Evolutionary conservation across 2,888 invertebrate species (phyloP), one percentile per base, ranked within the genome.

Genomic region (Glyphotaelius pellucidus): DNA sequence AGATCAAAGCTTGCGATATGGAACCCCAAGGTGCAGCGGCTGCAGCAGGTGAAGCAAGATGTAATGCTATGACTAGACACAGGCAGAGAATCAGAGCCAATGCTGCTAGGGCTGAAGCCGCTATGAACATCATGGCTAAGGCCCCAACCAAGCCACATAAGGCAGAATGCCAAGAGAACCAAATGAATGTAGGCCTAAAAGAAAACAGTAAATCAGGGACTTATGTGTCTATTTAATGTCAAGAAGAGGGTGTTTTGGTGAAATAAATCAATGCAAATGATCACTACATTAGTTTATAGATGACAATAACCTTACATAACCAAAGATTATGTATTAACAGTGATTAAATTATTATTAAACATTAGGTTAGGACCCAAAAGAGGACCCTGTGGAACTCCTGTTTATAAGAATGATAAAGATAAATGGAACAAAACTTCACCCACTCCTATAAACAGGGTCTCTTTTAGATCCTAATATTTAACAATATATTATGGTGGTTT

Each of bases 1-100:
- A 99, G 95, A 99, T 99, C 35, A 99, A 96, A n/a, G 99, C 99
- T 96, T 99, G 99, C 31, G 99, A 99, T 94, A 99, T 99, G 90
- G 99, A 99, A 67, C 99, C 99, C 99, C 99, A 99, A 47, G 97
- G 97, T 19, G 97, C 97, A 30, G 98, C 98, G 1, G 97, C 96
- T 86, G 97, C 97, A 52, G 98, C 98, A 0, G 99, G 98, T 0
- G 99, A 98, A 95, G 98, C 97, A 88, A 99, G 95, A 95, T 99
- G 99, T 93, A 99, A 96, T 52, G 98, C 97, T 93, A 99, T 97
- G 92, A 99, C 98, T 90, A 99, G 96, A 93, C 98, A 95, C 94
- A 99, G 96, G 94, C 99, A 98, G 35, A 98, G 96, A 90, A 99
- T 97, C 93, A 99, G 97, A 94, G 99, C 98, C 93, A 98, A 97